Conservation (phyloP, 2,888 invertebrate genomes). For the Leptopilina syphax region DNA sequence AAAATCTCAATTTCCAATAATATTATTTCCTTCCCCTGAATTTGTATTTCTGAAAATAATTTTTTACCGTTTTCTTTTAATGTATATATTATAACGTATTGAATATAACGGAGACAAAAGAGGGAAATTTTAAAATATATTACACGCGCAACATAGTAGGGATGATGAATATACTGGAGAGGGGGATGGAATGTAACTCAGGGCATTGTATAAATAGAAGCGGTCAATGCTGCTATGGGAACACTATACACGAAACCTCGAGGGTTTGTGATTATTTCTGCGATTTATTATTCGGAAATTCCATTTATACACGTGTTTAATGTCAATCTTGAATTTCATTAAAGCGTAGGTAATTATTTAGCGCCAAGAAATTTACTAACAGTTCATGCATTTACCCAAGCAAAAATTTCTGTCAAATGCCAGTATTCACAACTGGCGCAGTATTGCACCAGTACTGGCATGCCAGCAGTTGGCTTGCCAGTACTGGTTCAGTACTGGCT, state of each 20-base stretch:
- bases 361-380: not conserved
- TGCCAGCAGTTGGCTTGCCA: no score
- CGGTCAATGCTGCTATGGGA: conserved; percentile 76
- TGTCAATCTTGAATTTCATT: conserved; percentile 2
- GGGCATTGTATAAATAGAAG: conserved; percentile 73
- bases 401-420: no score
- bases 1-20: no score
- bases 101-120: not conserved
- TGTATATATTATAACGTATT: no score
- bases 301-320: conserved; percentile 15
- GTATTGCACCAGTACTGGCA: no score
- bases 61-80: not conserved
- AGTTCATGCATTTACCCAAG: no score
- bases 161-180: conserved; percentile 52
- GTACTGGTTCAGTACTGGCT: no score
- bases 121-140: not conserved
- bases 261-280: conserved; percentile 54
- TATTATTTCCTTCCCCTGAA: no score
- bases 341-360: not conserved
- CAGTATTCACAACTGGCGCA: no score
- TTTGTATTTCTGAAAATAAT: no score
- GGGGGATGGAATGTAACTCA: conserved; percentile 45
- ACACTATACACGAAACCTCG: conserved; percentile 62
- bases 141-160: conserved; percentile 41
- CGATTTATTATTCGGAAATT: conserved; percentile 54